Base-by-base conservation (phyloP, 2,113 vertebrate genomes). In the Tricholaema leucomelas region DNA sequence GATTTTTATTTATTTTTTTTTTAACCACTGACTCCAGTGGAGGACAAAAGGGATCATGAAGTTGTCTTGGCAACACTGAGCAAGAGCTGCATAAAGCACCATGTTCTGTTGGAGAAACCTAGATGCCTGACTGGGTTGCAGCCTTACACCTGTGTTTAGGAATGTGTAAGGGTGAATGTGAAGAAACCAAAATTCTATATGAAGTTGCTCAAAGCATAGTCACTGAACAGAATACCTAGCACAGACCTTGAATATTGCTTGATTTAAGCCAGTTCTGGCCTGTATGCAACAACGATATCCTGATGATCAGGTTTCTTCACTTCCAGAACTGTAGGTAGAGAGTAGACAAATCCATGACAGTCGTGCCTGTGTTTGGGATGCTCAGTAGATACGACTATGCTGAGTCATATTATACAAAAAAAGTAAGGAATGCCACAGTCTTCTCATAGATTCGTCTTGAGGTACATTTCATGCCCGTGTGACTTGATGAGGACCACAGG, bases 341-440 rank as follows among this genome's bases (percentile, higher is more conserved):
- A 60, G 15, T 21, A 58, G 59, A 28, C 18, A 3, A 0, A 0
- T 65, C 20, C 3, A 1, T 66, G 50, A 46, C 65, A 50, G 35
- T 75, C 44, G 54, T 35, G 20, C 35, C 20, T 75, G 12, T 40
- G 48, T 84, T 81, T 87, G 71, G 10, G 0, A 0, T 25, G n/a
- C 52, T 82, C 18, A 18, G 21, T 58, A 3, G 1, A 1, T 15
- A 6, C 85, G 56, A 31, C 46, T 58, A 9, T 79, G 28, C 46
- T 52, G 69, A 44, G 14, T 81, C n/a, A 12, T 19, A 27, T 35
- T 69, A 54, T 19, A 27, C 14, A 38, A 54, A 61, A 81, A 35
- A 93, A 63, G 15, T 46, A 44, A 83, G 38, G 38, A 50, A 71
- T 81, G 6, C 6, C 4, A 1, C 25, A 19, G 15, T 64, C 90